phyloP scores from a whole-genome alignment of 2,113 vertebrate genomes.

The Pseudopodoces humilis region DNA sequence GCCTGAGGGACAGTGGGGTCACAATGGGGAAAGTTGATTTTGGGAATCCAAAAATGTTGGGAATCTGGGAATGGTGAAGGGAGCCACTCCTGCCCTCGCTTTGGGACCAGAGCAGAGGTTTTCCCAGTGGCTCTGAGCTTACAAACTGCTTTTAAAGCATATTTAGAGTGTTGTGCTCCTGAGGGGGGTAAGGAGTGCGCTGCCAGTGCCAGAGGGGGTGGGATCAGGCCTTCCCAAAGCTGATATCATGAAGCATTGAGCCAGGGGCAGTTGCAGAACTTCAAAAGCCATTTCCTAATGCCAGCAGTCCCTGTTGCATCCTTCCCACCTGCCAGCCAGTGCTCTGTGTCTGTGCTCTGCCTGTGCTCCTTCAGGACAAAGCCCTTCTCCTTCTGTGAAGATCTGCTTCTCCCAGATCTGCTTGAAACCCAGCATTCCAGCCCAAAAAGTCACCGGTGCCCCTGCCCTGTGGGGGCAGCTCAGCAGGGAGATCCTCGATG shows the following conservation, averaged over 20 bases:
- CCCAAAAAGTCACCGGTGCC: not conserved
- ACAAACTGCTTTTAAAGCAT: not conserved
- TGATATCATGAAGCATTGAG: not conserved
- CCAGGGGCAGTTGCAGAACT: not conserved
- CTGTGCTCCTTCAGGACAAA: not conserved
- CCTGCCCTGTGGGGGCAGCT: fast-evolving
- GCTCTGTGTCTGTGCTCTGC: not conserved
- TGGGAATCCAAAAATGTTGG: not conserved
- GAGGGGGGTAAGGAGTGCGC: not conserved
- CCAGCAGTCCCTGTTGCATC: not conserved
- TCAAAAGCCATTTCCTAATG: not conserved
- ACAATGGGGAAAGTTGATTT: not conserved
- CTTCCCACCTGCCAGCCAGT: not conserved
- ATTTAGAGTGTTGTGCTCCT: not conserved
- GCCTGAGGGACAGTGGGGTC: not conserved
- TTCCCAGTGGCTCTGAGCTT: not conserved
- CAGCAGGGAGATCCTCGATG: not conserved
- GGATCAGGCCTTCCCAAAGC: not conserved
- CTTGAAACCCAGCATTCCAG: not conserved
- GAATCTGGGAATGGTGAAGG: fast-evolving
- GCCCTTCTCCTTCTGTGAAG: not conserved
- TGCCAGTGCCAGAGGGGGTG: not conserved
- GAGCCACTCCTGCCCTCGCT: not conserved
- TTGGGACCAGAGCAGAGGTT: not conserved
- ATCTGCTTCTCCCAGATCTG: no score